Conservation (phyloP, 2,797 vertebrate genomes). For the Acanthopagrus latus region DNA sequence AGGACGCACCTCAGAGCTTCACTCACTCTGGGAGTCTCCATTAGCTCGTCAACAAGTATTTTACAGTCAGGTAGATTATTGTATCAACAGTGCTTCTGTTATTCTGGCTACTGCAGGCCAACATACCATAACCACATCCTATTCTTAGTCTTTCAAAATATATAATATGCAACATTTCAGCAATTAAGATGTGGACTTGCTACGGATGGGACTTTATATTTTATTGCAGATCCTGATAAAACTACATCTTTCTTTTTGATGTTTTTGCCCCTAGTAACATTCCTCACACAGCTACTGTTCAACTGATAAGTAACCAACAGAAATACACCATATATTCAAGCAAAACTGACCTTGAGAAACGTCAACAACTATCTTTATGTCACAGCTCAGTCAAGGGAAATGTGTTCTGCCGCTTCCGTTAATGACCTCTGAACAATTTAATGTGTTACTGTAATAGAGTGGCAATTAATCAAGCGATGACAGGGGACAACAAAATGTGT, state of each 20-base stretch:
- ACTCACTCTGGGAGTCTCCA: conserved; percentile 17
- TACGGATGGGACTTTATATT: too few relatives aligned
- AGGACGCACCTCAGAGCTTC: conserved; percentile 27
- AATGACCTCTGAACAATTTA: neutral
- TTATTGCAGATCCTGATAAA: too few relatives aligned
- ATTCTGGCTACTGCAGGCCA: neutral
- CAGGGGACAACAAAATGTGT: neutral
- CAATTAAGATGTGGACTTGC: too few relatives aligned
- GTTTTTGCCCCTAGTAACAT: too few relatives aligned
- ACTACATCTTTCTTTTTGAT: too few relatives aligned
- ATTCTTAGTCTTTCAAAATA: too few relatives aligned
- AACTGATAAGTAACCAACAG: too few relatives aligned
- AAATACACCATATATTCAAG: too few relatives aligned
- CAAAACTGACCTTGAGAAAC: neutral
- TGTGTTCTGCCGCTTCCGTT: neutral
- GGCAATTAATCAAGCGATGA: neutral
- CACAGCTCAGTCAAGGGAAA: neutral
- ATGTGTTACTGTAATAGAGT: neutral
- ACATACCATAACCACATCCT: neutral
- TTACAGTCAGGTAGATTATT: neutral
- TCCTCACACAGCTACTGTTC: too few relatives aligned
- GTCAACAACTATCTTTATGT: neutral
- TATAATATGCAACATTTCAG: too few relatives aligned
- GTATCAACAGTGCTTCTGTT: neutral
- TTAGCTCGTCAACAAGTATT: conserved; percentile 1